Percentiles rank a stretch among this genome's conserved stretches.
Evolutionary conservation across 2,888 invertebrate genomes (phyloP).

Genomic region (Epistrophella euchroma): DNA sequence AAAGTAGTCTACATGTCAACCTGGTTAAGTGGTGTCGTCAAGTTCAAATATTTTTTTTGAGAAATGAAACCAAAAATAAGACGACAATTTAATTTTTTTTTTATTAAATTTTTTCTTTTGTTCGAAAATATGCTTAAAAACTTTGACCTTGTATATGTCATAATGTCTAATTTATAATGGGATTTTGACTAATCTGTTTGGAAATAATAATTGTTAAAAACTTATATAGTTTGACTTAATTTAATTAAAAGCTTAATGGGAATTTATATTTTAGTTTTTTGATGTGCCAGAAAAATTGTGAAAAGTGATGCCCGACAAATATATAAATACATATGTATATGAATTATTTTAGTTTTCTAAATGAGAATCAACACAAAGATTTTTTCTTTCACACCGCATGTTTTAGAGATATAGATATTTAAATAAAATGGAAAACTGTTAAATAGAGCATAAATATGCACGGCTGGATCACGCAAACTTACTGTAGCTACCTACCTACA

Average conservation of each 20-base stretch:
- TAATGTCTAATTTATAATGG: background rate
- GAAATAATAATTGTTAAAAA: slow-evolving; percentile 7
- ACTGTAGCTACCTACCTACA: too few relatives aligned
- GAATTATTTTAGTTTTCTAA: too few relatives aligned
- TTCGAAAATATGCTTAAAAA: background rate
- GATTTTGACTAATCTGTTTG: slow-evolving; percentile 21
- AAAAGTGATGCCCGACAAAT: background rate
- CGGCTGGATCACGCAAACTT: too few relatives aligned
- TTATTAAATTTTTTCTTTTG: background rate
- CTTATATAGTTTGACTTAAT: background rate
- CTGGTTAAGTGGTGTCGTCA: slow-evolving; percentile 45
- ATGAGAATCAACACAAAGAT: too few relatives aligned
- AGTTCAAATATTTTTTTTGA: slow-evolving; percentile 64
- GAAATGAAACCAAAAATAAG: background rate
- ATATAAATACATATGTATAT: too few relatives aligned
- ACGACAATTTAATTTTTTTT: slow-evolving; percentile 10
- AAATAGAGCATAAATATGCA: too few relatives aligned
- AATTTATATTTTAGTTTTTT: background rate
- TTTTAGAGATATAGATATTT: too few relatives aligned
- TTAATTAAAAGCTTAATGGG: background rate
- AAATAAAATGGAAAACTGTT: too few relatives aligned
- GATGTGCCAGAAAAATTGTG: background rate
- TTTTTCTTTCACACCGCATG: too few relatives aligned
- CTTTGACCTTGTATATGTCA: slow-evolving; percentile 10
- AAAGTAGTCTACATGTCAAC: slow-evolving; percentile 30